Conservation (phyloP, 1,140 invertebrate genomes). For the Xylocopa sonorina region DNA sequence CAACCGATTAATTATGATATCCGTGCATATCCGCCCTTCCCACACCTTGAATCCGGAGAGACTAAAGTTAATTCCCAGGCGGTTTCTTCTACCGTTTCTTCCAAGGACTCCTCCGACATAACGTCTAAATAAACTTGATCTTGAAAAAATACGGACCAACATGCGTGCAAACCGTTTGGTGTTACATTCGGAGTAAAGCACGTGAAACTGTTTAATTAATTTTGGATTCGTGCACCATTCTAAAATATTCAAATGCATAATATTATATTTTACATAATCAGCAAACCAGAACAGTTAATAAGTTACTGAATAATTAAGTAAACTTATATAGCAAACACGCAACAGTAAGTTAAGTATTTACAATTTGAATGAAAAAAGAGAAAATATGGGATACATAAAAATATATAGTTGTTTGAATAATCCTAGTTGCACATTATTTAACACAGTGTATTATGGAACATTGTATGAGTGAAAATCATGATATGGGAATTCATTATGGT, state of each 20-base stretch:
- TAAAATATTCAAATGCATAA: too few relatives aligned
- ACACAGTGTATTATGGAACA: neutral
- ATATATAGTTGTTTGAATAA: neutral
- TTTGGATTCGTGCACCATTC: neutral
- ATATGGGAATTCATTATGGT: neutral
- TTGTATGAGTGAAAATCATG: neutral
- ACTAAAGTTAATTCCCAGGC: conserved; percentile 53
- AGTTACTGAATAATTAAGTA: too few relatives aligned
- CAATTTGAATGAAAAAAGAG: too few relatives aligned
- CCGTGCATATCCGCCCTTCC: conserved; percentile 63
- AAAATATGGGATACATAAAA: neutral
- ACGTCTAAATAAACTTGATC: conserved; percentile 66
- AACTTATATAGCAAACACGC: too few relatives aligned
- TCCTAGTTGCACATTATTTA: neutral
- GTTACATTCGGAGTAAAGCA: neutral
- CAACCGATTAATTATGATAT: conserved; percentile 55
- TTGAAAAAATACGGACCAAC: conserved; percentile 60
- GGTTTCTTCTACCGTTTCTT: conserved; percentile 46
- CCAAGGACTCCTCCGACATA: conserved; percentile 3
- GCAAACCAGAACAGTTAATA: too few relatives aligned
- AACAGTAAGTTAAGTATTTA: too few relatives aligned
- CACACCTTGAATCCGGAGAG: conserved; percentile 27
- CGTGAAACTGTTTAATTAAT: neutral
- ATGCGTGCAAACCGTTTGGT: conserved; percentile 9
- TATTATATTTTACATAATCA: too few relatives aligned